phyloP scores from a whole-genome alignment of 1,140 invertebrate genomes.

The Marisa cornuarietis region DNA sequence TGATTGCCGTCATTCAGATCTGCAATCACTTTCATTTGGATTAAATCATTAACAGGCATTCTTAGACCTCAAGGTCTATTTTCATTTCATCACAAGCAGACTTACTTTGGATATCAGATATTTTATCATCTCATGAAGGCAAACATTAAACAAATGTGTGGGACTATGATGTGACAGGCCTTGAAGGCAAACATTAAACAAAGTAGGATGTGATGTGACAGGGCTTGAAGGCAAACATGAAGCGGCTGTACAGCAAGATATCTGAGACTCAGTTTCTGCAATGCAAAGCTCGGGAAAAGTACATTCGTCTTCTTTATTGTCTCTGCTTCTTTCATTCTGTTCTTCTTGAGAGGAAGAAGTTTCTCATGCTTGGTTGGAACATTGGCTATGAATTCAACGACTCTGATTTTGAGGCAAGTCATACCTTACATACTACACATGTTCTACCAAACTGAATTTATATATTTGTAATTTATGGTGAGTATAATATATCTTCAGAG shows the following conservation, averaged over 20 bases:
- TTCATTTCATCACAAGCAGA: too few species aligned
- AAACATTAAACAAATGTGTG: too few species aligned
- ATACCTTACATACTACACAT: not conserved
- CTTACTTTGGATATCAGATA: too few species aligned
- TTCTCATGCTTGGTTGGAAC: constrained; percentile 70
- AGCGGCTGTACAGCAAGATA: constrained; percentile 64
- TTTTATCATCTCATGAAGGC: too few species aligned
- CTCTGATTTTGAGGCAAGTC: constrained; percentile 83
- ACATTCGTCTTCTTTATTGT: constrained; percentile 66
- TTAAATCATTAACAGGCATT: too few species aligned
- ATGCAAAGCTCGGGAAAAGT: constrained; percentile 65
- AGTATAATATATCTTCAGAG: too few species aligned
- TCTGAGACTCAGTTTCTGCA: constrained; percentile 61
- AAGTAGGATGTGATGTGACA: constrained; percentile 29
- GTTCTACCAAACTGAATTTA: not conserved
- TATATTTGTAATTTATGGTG: too few species aligned
- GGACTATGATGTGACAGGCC: too few species aligned
- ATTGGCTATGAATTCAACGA: constrained; percentile 81
- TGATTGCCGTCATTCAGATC: too few species aligned
- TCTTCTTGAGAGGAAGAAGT: constrained; percentile 66
- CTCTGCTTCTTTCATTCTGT: constrained; percentile 69
- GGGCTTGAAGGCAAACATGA: constrained; percentile 68
- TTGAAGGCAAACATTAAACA: too few species aligned
- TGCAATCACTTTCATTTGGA: too few species aligned
- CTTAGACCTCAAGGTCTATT: too few species aligned